A percentile compares a stretch with the other conserved stretches of the same genome.
Evolutionary conservation across 30 jellyfish, hydroid and myxozoan species (phyloP).

Genomic region (Chrysaora quinquecirrha): DNA sequence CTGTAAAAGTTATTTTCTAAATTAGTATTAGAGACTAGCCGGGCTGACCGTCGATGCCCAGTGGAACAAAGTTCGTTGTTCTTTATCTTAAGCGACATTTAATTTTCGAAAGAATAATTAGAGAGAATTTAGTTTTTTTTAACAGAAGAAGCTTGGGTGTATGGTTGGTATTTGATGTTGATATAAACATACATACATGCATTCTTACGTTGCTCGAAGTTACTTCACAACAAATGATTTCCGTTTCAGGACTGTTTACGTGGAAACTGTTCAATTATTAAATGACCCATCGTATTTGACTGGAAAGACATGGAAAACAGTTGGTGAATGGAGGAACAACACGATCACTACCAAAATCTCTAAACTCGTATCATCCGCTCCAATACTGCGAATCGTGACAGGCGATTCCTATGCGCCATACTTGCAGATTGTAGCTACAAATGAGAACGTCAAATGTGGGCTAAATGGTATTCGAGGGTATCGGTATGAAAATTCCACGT

Average conservation of each 20-base stretch:
- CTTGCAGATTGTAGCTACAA: background rate
- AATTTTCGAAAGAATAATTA: too few species aligned
- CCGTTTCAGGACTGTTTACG: background rate
- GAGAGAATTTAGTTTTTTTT: too few species aligned
- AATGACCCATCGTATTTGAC: background rate
- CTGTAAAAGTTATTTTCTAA: too few species aligned
- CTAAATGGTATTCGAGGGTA: background rate
- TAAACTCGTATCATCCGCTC: background rate
- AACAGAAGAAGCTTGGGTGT: too few species aligned
- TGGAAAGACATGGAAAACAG: background rate
- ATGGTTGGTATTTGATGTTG: too few species aligned
- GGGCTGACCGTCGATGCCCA: too few species aligned
- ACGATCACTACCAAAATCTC: background rate
- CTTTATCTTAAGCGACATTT: too few species aligned
- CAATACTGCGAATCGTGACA: background rate
- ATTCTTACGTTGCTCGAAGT: too few species aligned
- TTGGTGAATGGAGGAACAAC: background rate
- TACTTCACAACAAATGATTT: too few species aligned
- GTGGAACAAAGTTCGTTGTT: too few species aligned
- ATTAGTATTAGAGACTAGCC: too few species aligned
- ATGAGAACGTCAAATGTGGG: background rate
- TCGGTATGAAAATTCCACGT: background rate
- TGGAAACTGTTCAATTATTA: background rate
- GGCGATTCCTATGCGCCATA: background rate
- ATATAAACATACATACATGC: too few species aligned